phyloP scores from a whole-genome alignment of 1,140 invertebrate genomes.

The Lanistes nyassanus region DNA sequence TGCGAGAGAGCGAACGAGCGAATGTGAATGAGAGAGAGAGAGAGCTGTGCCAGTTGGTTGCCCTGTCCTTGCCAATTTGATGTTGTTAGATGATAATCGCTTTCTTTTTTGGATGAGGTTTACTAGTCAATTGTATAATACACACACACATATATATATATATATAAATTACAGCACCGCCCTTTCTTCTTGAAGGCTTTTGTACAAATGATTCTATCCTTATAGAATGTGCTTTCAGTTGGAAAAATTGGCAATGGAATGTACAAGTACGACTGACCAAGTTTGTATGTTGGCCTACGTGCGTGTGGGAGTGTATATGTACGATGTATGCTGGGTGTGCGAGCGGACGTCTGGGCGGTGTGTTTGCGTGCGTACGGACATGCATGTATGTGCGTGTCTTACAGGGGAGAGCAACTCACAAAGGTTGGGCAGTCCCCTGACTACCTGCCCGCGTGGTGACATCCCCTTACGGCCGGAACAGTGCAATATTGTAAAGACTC shows the following conservation, averaged over 20 bases:
- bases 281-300: neutral
- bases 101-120: conserved; percentile 16
- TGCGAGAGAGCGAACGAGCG: neutral
- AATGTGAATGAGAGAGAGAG: conserved; percentile 3
- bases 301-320: conserved; percentile 8
- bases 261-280: neutral
- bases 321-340: neutral
- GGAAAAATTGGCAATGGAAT: neutral
- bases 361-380: neutral
- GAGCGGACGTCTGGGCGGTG: neutral
- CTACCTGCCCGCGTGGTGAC: neutral
- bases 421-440: neutral
- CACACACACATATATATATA: too few relatives aligned
- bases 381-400: neutral
- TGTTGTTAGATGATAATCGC: neutral
- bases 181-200: neutral
- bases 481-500: neutral
- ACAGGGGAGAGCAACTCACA: neutral
- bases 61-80: neutral
- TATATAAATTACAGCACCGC: too few relatives aligned
- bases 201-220: neutral
- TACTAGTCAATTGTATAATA: conserved; percentile 20
- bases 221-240: neutral
- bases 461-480: neutral
- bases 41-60: neutral